Conservation (phyloP, 2,113 vertebrate genomes). For the Anser cygnoides region DNA sequence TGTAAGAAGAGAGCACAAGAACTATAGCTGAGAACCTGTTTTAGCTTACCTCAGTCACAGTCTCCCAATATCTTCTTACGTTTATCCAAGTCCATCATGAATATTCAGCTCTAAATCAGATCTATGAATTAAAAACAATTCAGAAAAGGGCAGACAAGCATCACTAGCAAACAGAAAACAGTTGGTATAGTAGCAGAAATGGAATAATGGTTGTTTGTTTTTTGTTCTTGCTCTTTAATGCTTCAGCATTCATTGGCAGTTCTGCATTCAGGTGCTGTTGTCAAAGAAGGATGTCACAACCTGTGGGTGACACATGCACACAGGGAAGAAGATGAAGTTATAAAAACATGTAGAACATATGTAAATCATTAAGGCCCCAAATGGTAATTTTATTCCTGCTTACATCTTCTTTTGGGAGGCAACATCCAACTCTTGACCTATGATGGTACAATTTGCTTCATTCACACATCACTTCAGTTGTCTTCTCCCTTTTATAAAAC, state of each 20-base stretch:
- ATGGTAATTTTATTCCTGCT: not conserved
- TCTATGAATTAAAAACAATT: not conserved
- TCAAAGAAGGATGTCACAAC: fast-evolving
- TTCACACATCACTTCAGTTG: not conserved
- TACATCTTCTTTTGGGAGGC: not conserved
- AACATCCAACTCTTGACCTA: not conserved
- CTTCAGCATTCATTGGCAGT: not conserved
- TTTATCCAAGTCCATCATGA: not conserved
- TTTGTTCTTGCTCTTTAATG: not conserved
- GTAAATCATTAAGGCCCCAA: not conserved
- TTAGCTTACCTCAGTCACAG: not conserved
- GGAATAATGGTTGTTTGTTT: not conserved
- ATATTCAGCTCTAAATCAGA: not conserved
- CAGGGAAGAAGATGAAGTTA: not conserved
- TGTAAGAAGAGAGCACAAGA: not conserved
- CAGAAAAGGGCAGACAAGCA: not conserved
- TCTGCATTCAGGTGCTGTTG: not conserved
- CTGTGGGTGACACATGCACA: not conserved
- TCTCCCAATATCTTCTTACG: not conserved
- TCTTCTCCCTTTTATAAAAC: not conserved
- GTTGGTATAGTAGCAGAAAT: not conserved
- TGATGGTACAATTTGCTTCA: not conserved
- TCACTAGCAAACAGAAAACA: not conserved
- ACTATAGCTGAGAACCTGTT: not conserved
- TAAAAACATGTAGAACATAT: not conserved